These are phyloP conservation scores for Peromyscus polionotus DNA, from an alignment of 2,113 vertebrate species.

Conservation along the genomic window DNA sequence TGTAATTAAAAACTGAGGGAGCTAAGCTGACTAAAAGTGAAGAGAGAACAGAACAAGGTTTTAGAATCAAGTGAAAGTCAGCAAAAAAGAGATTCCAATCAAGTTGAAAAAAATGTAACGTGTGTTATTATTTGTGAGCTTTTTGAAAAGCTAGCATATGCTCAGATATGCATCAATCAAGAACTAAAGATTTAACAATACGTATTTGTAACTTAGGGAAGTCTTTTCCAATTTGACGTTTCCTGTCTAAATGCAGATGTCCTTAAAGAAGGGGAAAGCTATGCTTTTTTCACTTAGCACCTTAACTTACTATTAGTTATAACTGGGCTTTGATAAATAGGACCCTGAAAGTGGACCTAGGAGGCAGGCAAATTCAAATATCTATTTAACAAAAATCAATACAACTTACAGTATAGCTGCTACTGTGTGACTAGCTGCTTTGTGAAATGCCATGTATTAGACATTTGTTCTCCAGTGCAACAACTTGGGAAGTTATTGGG, in stretches of 20 bases:
- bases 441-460: neutral
- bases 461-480: neutral
- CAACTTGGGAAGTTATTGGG: neutral
- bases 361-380: constrained; percentile 46
- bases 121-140: neutral
- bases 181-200: neutral
- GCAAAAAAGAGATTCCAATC: constrained; percentile 1
- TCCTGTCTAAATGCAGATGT: constrained; percentile 21
- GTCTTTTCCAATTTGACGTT: neutral
- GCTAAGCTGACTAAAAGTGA: neutral
- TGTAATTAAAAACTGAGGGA: neutral
- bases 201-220: neutral
- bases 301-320: constrained; percentile 26
- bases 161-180: constrained; percentile 25
- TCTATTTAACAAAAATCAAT: constrained; percentile 44
- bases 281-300: neutral
- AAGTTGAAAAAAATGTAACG: constrained; percentile 12
- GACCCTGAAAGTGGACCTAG: constrained; percentile 3
- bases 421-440: neutral
- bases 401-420: constrained; percentile 5
- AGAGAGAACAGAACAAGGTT: neutral
- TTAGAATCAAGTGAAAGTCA: constrained; percentile 5
- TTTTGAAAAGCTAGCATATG: neutral
- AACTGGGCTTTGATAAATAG: constrained; percentile 32
- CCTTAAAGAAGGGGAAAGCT: neutral